Evolutionary conservation across 2,113 vertebrate species (phyloP), one percentile per base, ranked within the genome.

Genomic region (Antennarius striatus): DNA sequence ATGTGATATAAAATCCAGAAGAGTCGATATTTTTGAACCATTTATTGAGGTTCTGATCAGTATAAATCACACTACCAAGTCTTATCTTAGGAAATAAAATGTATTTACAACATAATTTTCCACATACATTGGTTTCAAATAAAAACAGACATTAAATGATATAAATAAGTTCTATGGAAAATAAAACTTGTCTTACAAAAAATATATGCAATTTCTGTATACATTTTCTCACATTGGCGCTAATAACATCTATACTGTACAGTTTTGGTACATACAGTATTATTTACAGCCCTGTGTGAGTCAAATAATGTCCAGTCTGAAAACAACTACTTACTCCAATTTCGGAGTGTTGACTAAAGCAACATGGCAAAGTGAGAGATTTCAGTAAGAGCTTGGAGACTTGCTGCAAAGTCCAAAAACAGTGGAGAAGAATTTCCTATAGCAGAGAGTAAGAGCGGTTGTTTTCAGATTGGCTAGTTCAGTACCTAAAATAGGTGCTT

Each of bases 141-240:
- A 86, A 91, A 97, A 98, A 94, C 94, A 94, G 92, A 95, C 93
- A 91, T 93, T 93, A 92, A 96, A 96, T 97, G 86, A 91, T 90
- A 91, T 91, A 91, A 91, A 91, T 91, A 91, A 89, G 90, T 90
- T 91, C 90, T 90, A 91, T 91, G 90, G 87, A 91, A 91, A 91
- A 91, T 91, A 91, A 91, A 91, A 91, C 88, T 85, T 93, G 93
- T 96, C 92, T 96, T 96, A 97, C 94, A 95, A 97, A 95, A 95
- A 95, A 91, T 91, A 91, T 90, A 94, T 95, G 93, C 94, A 89
- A 93, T 95, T 93, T 95, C 93, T 95, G 94, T 95, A 95, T 95
- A 95, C 96, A 95, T 95, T 94, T 95, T 94, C 93, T 94, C 95
- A 92, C 82, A 82, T 89, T 82, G 85, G 82, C 90, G 90, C 89